A percentile compares a stretch with the other conserved stretches of the same genome.
These are phyloP conservation scores for Psophia crepitans DNA, from an alignment of 2,113 vertebrate genomes.

Conservation along the genomic window DNA sequence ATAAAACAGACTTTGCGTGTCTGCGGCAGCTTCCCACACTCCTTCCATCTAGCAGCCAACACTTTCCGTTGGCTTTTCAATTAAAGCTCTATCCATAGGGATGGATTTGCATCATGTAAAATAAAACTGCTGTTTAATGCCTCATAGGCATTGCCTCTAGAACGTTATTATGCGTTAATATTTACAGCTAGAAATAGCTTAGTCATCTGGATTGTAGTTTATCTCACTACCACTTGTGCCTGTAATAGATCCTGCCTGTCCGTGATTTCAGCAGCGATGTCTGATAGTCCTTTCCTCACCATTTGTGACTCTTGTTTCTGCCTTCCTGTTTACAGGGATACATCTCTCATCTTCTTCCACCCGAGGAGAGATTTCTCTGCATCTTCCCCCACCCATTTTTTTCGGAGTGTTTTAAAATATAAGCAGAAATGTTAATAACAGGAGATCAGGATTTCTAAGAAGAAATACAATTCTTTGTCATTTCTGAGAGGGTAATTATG, in stretches of 20 bases:
- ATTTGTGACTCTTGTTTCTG: not conserved
- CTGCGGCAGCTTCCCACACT: slow-evolving; percentile 9
- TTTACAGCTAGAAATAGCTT: not conserved
- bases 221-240: not conserved
- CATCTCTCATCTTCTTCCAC: not conserved
- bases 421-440: not conserved
- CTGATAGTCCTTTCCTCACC: not conserved
- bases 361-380: not conserved
- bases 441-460: not conserved
- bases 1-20: not conserved
- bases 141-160: not conserved
- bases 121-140: not conserved
- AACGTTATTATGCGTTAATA: not conserved
- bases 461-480: not conserved
- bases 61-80: not conserved
- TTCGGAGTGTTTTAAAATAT: not conserved
- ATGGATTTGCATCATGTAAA: not conserved
- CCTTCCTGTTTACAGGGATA: not conserved
- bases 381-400: not conserved
- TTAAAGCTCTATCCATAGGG: not conserved
- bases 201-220: not conserved
- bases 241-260: not conserved
- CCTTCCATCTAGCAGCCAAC: not conserved
- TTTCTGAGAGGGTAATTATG: not conserved
- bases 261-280: not conserved